Base-by-base conservation (phyloP, 2,113 vertebrate species). In the Atrichornis clamosus region DNA sequence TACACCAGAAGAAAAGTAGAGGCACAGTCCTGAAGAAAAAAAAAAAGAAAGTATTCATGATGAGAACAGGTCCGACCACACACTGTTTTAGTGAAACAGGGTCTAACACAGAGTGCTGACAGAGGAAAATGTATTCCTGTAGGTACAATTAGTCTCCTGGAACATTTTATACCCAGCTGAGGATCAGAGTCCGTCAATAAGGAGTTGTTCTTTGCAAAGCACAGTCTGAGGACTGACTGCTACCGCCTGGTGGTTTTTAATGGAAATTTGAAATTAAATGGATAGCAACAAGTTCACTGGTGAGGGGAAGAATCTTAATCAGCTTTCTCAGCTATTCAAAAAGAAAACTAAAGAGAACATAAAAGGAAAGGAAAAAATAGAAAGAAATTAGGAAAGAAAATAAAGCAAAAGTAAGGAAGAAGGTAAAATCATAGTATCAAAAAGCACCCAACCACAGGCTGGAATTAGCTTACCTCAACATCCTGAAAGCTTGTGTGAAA, bases 221-320 rank as follows among this genome's bases (percentile, higher is more conserved):
- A 65, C 5, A 13, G 7, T 28, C 18, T 12, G 55, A 70, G 17
- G 15, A 63, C 16, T 4, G 69, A 35, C 12, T 33, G 7, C 4
- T 62, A 52, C 20, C 0, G 0, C 4, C 9, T 60, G 10, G 3
- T 32, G 49, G 9, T 28, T 79, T 87, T 65, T 37, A 56, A 52
- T 0, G 47, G n/a, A 80, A 42, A 68, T 64, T 76, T 59, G 14
- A 59, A 86, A 80, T 41, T 15, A 27, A 56, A 37, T 50, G n/a
- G 7, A 6, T 42, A 56, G 13, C 30, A 73, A 65, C 3, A 8
- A 6, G 9, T 35, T 77, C 11, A 33, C 21, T 4, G 11, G 6
- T 4, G 5, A 64, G 13, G 11, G 13, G 6, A 76, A 76, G 26
- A 42, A 19, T 42, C 19, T 63, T 50, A 35, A 7, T 41, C 42